Base-by-base conservation (phyloP, 2,113 vertebrate species). In the Apteryx owenii region DNA sequence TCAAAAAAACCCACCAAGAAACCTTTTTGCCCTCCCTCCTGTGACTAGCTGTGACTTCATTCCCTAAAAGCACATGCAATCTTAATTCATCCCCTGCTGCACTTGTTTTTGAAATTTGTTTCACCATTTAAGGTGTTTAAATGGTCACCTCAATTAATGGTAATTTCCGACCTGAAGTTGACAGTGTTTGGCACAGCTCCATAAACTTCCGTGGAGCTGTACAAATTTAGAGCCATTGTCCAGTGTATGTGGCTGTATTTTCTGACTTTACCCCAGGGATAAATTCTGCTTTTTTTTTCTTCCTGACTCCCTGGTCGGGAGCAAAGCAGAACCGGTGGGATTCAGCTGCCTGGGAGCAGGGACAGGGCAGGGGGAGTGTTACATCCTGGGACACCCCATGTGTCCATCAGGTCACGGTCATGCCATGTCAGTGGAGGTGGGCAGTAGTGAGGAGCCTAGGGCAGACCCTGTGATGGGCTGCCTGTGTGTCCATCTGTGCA, bases 381-480 rank as follows among this genome's bases (percentile, higher is more conserved):
- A 3, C 22, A 25, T 71, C 20, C 89, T 85, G 42, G 9, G 26
- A 26, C 18, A 38, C 8, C 3, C 17, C 19, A 12, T 58, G 72
- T 60, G 11, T 72, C 0, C 0, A 0, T 51, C n/a, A 69, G 17
- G 31, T 80, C 2, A 4, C 21, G 68, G 14, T 51, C 23, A 23
- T 22, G 25, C 10, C 69, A 40, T 31, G 9, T 71, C n/a, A 48
- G 25, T 44, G 64, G 76, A n/a, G n/a, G 50, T 46, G 29, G 66
- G 62, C 51, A 81, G 69, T 18, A 31, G 26, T 15, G 7, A 7
- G 10, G 9, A 73, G 4, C 1, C 0, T 50, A 9, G 0, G 1
- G 10, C 44, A 75, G 53, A 68, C 28, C 25, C 71, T 50, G 46
- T 4, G 29, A 31, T 38, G 56, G 64, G 2, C 42, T 69, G 1